phyloP scores from a whole-genome alignment of 2,797 vertebrate genomes.

The Chelon labrosus region DNA sequence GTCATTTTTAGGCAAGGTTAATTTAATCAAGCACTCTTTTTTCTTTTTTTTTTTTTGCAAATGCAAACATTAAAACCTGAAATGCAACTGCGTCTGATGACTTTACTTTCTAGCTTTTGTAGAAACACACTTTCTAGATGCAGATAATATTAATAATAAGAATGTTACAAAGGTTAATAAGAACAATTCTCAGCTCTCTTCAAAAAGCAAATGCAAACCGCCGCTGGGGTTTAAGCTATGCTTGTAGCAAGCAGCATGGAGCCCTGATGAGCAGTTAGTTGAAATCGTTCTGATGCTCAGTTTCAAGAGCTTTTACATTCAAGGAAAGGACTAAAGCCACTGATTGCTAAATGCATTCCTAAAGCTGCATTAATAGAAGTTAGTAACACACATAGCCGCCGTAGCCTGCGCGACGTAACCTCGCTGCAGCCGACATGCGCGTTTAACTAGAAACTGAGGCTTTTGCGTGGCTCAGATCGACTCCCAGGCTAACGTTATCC shows the following conservation, averaged over 20 bases:
- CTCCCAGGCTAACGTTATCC: conserved; percentile 42
- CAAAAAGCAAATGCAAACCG: conserved; percentile 36
- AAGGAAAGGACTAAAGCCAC: background rate
- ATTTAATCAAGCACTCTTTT: too few species aligned
- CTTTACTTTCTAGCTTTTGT: background rate
- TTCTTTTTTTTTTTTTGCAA: background rate
- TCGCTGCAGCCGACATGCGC: background rate
- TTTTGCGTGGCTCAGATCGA: background rate
- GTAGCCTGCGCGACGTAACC: background rate
- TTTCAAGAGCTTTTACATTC: background rate
- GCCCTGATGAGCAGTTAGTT: background rate
- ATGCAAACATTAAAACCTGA: background rate
- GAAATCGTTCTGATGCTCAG: background rate
- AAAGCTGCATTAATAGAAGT: background rate
- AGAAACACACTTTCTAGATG: background rate
- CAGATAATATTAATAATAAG: background rate
- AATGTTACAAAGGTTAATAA: conserved; percentile 1
- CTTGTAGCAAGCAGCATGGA: background rate
- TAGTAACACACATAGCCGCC: background rate
- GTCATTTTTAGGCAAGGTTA: too few species aligned
- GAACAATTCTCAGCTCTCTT: background rate
- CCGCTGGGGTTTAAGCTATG: conserved; percentile 15
- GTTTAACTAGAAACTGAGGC: background rate
- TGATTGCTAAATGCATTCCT: background rate
- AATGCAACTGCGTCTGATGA: background rate